Conservation (phyloP, 2,797 vertebrate species). For the Gambelia wislizenii region DNA sequence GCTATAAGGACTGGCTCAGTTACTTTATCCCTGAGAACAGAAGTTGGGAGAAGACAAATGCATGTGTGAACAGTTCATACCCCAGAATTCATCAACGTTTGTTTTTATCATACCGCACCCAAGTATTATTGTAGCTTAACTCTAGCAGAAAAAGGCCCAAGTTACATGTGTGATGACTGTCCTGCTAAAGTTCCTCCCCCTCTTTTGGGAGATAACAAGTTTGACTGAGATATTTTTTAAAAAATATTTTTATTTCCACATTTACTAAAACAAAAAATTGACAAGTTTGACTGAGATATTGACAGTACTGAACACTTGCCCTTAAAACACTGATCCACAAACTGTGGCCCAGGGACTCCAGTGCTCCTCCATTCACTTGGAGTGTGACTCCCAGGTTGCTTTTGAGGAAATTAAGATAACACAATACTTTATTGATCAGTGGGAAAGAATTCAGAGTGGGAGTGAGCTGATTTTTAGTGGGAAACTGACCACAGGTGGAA, state of each 20-base stretch:
- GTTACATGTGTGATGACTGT: background rate
- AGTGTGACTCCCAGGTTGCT: background rate
- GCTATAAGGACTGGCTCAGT: background rate
- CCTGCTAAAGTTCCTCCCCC: background rate
- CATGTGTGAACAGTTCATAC: background rate
- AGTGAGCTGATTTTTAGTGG: background rate
- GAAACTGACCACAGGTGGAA: background rate
- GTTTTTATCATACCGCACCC: background rate
- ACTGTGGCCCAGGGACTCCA: background rate
- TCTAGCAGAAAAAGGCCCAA: background rate
- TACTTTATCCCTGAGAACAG: background rate
- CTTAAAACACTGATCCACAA: background rate
- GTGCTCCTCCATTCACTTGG: background rate
- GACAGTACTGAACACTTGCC: background rate
- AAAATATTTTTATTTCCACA: no score
- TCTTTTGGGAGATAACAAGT: background rate
- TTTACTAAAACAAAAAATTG: no score
- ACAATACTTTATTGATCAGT: background rate
- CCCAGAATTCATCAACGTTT: background rate
- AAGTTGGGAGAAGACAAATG: background rate
- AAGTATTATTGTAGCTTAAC: background rate
- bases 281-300: background rate
- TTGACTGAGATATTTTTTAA: no score
- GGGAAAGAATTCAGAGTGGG: background rate
- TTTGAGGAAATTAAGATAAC: no score